phyloP scores from a whole-genome alignment of 2,888 invertebrate species.

The Nemotelus pantherinus region DNA sequence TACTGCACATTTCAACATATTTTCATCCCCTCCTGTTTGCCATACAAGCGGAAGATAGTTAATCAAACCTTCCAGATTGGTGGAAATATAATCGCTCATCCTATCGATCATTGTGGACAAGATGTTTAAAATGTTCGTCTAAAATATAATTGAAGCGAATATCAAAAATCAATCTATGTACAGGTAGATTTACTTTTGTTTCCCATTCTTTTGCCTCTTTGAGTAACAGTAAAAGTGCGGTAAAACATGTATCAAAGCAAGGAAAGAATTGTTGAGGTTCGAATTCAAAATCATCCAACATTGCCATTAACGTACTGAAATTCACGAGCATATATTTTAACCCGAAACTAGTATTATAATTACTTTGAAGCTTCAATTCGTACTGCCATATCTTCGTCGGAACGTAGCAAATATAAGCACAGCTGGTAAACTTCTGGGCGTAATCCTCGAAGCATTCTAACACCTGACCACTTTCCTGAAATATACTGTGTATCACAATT shows the following conservation, averaged over 20 bases:
- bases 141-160: slow-evolving; percentile 18
- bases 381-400: slow-evolving; percentile 88
- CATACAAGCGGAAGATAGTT: slow-evolving; percentile 88
- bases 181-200: slow-evolving; percentile 73
- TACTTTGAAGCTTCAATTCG: slow-evolving; percentile 82
- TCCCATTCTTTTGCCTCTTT: slow-evolving; percentile 92
- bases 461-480: slow-evolving; percentile 74
- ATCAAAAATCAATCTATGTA: not conserved
- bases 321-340: too few species aligned
- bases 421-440: slow-evolving; percentile 84
- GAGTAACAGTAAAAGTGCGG: slow-evolving; percentile 82
- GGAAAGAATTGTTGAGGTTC: slow-evolving; percentile 86
- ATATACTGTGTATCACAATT: not conserved
- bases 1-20: slow-evolving; percentile 91
- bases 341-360: not conserved
- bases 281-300: slow-evolving; percentile 94
- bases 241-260: slow-evolving; percentile 81
- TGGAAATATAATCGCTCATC: slow-evolving; percentile 77
- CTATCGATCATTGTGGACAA: slow-evolving; percentile 90
- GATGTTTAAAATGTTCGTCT: slow-evolving; percentile 91
- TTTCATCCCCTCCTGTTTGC: slow-evolving; percentile 86
- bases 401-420: slow-evolving; percentile 76
- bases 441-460: slow-evolving; percentile 81
- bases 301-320: slow-evolving; percentile 76
- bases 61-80: slow-evolving; percentile 75